These are phyloP conservation scores for Pangasius sanitwongsei DNA, from an alignment of 2,797 vertebrate genomes.

Conservation along the genomic window DNA sequence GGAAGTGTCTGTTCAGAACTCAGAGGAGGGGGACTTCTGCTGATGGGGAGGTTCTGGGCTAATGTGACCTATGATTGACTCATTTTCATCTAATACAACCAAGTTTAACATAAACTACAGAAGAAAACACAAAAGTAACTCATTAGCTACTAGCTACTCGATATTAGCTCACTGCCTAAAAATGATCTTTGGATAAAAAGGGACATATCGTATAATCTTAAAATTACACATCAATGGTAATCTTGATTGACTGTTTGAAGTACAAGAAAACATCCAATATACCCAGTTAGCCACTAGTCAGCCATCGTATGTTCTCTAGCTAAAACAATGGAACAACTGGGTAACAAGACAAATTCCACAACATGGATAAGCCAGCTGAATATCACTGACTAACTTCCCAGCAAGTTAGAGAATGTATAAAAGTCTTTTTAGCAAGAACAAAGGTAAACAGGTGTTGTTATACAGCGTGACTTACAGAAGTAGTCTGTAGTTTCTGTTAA, in stretches of 20 bases:
- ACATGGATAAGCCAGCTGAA: background rate
- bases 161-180: background rate
- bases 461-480: background rate
- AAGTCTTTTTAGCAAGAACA: background rate
- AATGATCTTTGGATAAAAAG: background rate
- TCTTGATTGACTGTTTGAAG: background rate
- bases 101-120: no score
- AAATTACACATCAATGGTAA: background rate
- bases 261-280: background rate
- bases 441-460: background rate
- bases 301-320: background rate
- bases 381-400: background rate
- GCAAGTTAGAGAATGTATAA: background rate
- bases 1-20: background rate
- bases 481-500: background rate
- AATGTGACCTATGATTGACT: no score
- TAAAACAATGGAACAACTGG: background rate
- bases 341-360: background rate
- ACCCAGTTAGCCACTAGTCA: background rate
- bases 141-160: background rate
- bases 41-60: no score
- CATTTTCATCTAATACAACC: no score
- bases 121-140: no score
- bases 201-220: background rate
- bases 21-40: no score